A percentile compares a stretch with the other conserved stretches of the same genome.
phyloP scores from a whole-genome alignment of 2,113 vertebrate genomes.

The Macquaria australasica region DNA sequence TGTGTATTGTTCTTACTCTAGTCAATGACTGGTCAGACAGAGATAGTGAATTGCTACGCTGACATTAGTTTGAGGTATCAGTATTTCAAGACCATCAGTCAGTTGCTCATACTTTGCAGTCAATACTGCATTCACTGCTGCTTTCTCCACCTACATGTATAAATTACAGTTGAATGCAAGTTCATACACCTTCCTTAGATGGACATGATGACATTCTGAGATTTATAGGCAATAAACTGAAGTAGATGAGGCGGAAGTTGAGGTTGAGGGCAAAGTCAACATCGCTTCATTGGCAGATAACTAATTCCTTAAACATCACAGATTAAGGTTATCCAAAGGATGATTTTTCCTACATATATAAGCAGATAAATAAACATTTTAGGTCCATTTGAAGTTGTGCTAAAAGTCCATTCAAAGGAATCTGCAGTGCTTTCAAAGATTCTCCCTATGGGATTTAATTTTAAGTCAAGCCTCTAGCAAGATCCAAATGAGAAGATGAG shows the following conservation, averaged over 20 bases:
- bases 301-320: background rate
- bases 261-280: background rate
- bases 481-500: background rate
- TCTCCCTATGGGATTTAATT: background rate
- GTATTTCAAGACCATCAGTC: background rate
- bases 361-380: background rate
- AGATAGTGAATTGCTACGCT: no score
- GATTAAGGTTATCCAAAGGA: background rate
- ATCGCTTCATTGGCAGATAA: background rate
- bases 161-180: background rate
- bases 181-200: background rate
- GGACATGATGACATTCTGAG: background rate
- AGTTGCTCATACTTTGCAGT: background rate
- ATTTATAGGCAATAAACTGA: background rate
- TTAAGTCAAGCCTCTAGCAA: background rate
- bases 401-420: background rate
- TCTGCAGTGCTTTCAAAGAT: background rate
- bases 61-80: background rate
- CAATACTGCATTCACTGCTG: background rate
- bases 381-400: background rate
- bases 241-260: background rate
- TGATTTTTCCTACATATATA: background rate
- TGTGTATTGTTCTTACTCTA: background rate
- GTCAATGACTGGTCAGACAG: background rate
- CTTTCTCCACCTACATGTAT: background rate